Base-by-base conservation (phyloP, 2,797 vertebrate species). In the Sebastes wilsoni region DNA sequence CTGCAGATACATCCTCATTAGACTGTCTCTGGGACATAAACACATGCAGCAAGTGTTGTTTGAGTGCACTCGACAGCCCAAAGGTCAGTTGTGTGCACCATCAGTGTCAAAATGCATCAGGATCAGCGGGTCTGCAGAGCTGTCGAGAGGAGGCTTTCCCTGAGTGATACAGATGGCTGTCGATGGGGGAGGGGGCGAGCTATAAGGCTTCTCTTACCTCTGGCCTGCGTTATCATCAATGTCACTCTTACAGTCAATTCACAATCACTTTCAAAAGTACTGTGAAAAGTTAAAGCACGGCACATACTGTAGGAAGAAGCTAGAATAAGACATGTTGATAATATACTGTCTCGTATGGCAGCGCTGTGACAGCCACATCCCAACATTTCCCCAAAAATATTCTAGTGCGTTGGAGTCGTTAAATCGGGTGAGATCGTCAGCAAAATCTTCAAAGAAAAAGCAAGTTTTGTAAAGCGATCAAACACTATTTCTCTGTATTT, bases 1-100 rank as follows among this genome's bases (percentile, higher is more conserved):
- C 93, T 89, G 91, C 89, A 88, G 94, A 93, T 92, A 92, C 91
- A 72, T 93, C 92, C 95, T 97, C 94, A 95, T 96, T 96, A 96
- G 92, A 90, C 92, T 70, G 90, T 95, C 95, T 94, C 92, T 88
- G 93, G 93, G 93, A 95, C 91, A 91, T 88, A 93, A 96, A 96
- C 92, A 94, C 93, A 94, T 93, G 92, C 94, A 91, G 88, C 91
- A 92, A 96, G 95, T 93, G 94, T 93, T 95, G 87, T 94, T 88
- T 92, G 90, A 93, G 93, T 87, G 91, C 92, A 90, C 83, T 92
- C 85, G 27, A 38, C 89, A 80, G 91, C 60, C 85, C 88, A 90
- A 93, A 95, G 92, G 93, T 94, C 92, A 93, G 79, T 62, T 79
- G 86, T 92, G 92, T 90, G 88, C 87, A 79, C 90, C 92, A 93